Conservation (phyloP, 35 echinoderm and acorn worm genomes). For the Nesometra sesokonis region DNA sequence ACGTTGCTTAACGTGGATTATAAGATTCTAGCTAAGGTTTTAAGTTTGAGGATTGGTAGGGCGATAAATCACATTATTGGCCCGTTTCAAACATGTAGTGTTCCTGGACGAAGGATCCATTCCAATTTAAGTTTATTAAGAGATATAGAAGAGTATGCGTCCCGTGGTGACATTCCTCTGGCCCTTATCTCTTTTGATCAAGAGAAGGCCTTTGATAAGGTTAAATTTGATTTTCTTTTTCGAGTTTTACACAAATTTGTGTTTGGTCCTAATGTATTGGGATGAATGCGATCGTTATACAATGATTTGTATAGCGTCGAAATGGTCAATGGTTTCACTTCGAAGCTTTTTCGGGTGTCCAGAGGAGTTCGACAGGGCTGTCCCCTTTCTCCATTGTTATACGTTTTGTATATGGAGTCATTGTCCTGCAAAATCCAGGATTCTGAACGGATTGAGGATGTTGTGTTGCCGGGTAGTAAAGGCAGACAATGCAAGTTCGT, state of each 20-base stretch:
- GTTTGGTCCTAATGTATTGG: neutral
- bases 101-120: neutral
- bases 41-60: neutral
- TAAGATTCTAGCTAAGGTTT: conserved; percentile 33
- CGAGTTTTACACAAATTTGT: neutral
- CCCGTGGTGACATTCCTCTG: neutral
- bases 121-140: conserved; percentile 12
- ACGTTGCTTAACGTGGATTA: conserved; percentile 40
- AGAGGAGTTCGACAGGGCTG: conserved; percentile 36
- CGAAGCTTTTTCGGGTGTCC: neutral
- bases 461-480: neutral
- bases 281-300: conserved; percentile 11
- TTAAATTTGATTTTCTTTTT: neutral
- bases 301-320: neutral
- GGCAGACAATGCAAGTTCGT: neutral
- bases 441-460: neutral
- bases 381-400: conserved; percentile 24
- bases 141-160: conserved; percentile 13
- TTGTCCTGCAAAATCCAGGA: neutral
- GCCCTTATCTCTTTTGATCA: conserved; percentile 19
- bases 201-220: conserved; percentile 34
- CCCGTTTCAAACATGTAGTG: conserved; percentile 16
- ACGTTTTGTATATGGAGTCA: conserved; percentile 18
- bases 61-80: conserved; percentile 15
- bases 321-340: conserved; percentile 18